These are phyloP conservation scores for Peromyscus californicus DNA, from an alignment of 2,113 vertebrate genomes.

Conservation along the genomic window DNA sequence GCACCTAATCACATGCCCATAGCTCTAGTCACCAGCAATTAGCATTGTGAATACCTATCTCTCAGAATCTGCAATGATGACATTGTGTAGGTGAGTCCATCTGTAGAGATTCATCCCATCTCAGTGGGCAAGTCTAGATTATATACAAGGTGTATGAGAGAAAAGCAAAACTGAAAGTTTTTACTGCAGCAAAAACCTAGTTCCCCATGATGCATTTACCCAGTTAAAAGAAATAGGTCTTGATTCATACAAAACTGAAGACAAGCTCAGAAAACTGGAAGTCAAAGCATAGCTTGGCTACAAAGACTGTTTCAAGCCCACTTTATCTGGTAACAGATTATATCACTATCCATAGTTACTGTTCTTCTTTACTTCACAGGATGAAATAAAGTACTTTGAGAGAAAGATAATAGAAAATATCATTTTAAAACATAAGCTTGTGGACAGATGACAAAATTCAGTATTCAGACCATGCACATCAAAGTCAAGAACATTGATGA, in stretches of 20 bases:
- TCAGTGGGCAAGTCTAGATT: background rate
- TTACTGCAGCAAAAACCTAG: background rate
- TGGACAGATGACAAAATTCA: background rate
- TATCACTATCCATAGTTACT: background rate
- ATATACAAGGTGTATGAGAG: background rate
- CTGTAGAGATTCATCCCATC: background rate
- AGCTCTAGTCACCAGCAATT: background rate
- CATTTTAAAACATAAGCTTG: background rate
- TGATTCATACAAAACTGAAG: background rate
- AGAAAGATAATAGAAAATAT: background rate
- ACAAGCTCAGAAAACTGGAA: background rate
- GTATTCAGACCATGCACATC: background rate
- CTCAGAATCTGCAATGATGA: background rate
- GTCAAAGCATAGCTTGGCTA: background rate
- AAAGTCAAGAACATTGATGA: background rate
- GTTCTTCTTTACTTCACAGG: constrained; percentile 20
- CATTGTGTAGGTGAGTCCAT: fast-evolving
- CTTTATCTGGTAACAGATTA: background rate
- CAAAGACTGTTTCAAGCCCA: background rate
- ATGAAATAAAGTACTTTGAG: background rate
- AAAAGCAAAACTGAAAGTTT: background rate
- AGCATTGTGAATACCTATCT: background rate
- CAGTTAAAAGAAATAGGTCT: background rate
- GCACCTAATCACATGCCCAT: background rate
- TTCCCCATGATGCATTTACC: background rate